Conservation (phyloP, 2,888 invertebrate genomes). For the Agriopis aurantiaria region DNA sequence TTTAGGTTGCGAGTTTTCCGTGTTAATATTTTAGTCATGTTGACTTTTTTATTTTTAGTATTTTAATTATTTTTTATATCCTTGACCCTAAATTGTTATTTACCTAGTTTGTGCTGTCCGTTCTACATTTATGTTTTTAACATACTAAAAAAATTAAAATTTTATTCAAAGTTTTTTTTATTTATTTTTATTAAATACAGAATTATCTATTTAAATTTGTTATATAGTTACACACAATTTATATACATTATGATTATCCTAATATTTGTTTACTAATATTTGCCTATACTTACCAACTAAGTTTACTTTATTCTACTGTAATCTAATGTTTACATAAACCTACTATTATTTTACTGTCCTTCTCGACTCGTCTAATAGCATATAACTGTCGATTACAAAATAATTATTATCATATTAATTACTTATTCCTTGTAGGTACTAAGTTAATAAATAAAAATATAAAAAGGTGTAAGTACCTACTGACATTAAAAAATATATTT, state of each 20-base stretch:
- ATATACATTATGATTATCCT: no score
- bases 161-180: slow-evolving; percentile 1
- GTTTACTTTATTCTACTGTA: no score
- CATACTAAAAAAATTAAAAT: background rate
- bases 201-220: background rate
- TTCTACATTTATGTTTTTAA: background rate
- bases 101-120: background rate
- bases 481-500: no score
- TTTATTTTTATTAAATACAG: background rate
- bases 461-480: background rate
- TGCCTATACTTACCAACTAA: no score
- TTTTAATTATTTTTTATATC: no score
- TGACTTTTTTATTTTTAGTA: no score
- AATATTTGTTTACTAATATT: no score
- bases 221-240: no score
- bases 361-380: background rate
- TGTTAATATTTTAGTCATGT: background rate
- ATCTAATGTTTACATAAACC: no score
- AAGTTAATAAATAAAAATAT: slow-evolving; percentile 8
- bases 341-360: background rate
- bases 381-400: background rate
- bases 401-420: slow-evolving; percentile 8
- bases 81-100: background rate
- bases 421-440: background rate
- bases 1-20: background rate